A percentile compares a stretch with the other conserved stretches of the same genome.
phyloP scores from a whole-genome alignment of 2,113 vertebrate species.

The Laticauda laticaudata region DNA sequence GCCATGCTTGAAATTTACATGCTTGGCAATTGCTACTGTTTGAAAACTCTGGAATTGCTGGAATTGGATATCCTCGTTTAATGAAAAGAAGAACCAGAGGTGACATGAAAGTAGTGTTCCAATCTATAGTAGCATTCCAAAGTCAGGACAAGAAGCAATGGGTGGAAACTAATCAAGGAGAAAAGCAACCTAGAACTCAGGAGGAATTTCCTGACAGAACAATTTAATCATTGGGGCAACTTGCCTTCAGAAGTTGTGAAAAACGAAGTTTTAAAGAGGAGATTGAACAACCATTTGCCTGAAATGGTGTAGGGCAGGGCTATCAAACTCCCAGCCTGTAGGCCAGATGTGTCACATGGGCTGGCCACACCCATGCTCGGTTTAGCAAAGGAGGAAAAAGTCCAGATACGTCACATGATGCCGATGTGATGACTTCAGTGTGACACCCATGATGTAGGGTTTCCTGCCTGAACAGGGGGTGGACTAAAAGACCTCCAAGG shows the following conservation, averaged over 20 bases:
- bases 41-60: not conserved
- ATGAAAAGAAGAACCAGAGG: not conserved
- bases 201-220: not conserved
- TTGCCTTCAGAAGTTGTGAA: not conserved
- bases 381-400: too few species aligned
- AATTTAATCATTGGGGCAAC: not conserved
- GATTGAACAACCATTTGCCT: not conserved
- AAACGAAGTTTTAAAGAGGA: not conserved
- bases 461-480: not conserved
- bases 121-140: not conserved
- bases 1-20: not conserved
- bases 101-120: not conserved
- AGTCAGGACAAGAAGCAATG: not conserved
- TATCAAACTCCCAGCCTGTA: too few species aligned
- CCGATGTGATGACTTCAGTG: rapidly evolving
- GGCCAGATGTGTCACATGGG: too few species aligned
- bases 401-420: too few species aligned
- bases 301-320: not conserved
- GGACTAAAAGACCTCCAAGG: not conserved
- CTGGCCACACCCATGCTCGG: too few species aligned
- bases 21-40: not conserved
- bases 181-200: not conserved
- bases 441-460: not conserved
- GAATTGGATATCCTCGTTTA: not conserved
- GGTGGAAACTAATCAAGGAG: not conserved